Evolutionary conservation across 2,888 invertebrate genomes (phyloP), one percentile per base, ranked within the genome.

Genomic region (Endotricha flammealis): DNA sequence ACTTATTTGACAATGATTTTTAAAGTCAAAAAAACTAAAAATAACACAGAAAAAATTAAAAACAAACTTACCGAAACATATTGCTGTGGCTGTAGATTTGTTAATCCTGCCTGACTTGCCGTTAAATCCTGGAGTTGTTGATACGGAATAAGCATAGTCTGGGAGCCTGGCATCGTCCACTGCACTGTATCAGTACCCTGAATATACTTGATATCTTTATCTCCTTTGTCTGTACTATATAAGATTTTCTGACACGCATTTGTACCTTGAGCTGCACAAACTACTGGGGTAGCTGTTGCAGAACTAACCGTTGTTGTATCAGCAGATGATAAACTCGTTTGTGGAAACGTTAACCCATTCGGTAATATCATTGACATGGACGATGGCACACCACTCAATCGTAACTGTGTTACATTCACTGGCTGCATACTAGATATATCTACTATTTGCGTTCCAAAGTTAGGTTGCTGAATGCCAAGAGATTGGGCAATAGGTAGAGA

Each of bases 351-450:
- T 1, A 81, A 41, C 0, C 83, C 79, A 53, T 85, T 86, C 0
- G 82, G 85, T 22, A 85, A 53, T 45, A 86, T 74, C 85, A 85
- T 86, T 22, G 85, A 83, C 85, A 86, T 85, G 9, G 86, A 82
- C 20, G 81, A 78, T 2, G 85, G 85, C 1, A 80, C 81, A 11
- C 85, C 81, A 44, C 82, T 82, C 24, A 86, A 45, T 14, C 86
- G 45, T 23, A 86, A 49, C 36, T 85, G 86, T 7, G 85, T 85
- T 0, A 85, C 77, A 57, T 85, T 86, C 1, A 85, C 74, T 0
- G 85, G 86, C 43, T 86, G 86, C 79, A 86, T 81, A 41, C 56
- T 78, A 5, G 85, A 80, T 46, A 86, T 57, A 52, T 86, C 86
- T 8, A 86, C 76, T 34, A 85, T 56, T 43, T 86, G 86, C 2